These are phyloP conservation scores for Chaetodon trifascialis DNA, from an alignment of 2,113 vertebrate species.

Conservation along the genomic window DNA sequence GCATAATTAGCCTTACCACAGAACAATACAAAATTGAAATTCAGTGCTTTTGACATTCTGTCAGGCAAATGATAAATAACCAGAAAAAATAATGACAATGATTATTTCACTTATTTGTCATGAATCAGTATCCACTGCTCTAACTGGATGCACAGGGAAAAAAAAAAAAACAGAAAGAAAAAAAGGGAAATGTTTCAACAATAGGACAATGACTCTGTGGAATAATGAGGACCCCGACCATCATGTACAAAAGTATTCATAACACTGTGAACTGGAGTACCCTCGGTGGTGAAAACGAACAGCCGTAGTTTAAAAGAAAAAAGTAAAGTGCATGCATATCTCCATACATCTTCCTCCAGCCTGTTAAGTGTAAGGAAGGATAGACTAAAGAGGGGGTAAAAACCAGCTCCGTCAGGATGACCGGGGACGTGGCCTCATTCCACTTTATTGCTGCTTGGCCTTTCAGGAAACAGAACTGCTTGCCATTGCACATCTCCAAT, in stretches of 20 bases:
- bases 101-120: conserved; percentile 74
- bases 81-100: conserved; percentile 67
- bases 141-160: conserved; percentile 24
- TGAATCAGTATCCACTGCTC: conserved; percentile 43
- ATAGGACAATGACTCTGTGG: conserved; percentile 20
- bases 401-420: conserved; percentile 52
- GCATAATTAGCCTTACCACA: conserved; percentile 75
- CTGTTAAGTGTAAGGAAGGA: neutral
- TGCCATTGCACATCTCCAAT: conserved; percentile 75
- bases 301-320: conserved; percentile 8
- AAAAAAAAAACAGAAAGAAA: neutral
- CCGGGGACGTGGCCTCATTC: conserved; percentile 56
- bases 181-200: conserved; percentile 13
- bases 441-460: conserved; percentile 70
- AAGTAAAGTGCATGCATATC: neutral
- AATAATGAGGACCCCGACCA: conserved; percentile 52
- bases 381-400: conserved; percentile 20
- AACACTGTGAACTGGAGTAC: conserved; percentile 31
- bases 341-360: neutral
- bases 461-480: conserved; percentile 80
- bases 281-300: conserved; percentile 11
- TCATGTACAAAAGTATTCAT: conserved; percentile 18
- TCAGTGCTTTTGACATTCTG: conserved; percentile 78
- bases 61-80: conserved; percentile 74
- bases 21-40: conserved; percentile 70